Evolutionary conservation across 2,113 vertebrate genomes (phyloP).

Genomic region (Arizona elegans): DNA sequence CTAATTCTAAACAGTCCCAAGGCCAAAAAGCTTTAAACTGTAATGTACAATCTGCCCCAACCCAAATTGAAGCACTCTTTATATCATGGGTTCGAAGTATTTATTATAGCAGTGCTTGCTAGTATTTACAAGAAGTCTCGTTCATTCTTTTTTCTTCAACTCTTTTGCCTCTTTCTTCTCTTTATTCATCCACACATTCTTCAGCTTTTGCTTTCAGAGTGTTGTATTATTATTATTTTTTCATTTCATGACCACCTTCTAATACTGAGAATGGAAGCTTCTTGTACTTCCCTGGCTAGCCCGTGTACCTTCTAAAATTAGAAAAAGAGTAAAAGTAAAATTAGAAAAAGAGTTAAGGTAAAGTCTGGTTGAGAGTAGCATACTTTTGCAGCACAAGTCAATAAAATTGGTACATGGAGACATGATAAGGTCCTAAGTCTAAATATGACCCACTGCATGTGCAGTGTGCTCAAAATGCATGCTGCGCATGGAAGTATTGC

Average conservation of each 20-base stretch:
- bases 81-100: background rate
- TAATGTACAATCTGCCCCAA: no score
- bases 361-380: no score
- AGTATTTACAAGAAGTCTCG: background rate
- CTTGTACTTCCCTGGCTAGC: background rate
- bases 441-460: no score
- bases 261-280: background rate
- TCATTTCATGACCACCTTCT: background rate
- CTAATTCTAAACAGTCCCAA: background rate
- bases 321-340: no score
- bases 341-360: no score
- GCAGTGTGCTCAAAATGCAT: no score
- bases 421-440: no score
- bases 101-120: background rate
- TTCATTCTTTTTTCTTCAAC: background rate
- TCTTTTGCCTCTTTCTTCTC: background rate
- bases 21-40: background rate
- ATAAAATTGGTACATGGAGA: no score
- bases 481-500: no score
- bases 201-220: background rate
- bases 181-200: no score
- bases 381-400: no score
- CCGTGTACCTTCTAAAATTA: background rate
- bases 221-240: no score
- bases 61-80: background rate